Conservation (phyloP, 1,140 invertebrate genomes). For the Zaprionus camerounensis region DNA sequence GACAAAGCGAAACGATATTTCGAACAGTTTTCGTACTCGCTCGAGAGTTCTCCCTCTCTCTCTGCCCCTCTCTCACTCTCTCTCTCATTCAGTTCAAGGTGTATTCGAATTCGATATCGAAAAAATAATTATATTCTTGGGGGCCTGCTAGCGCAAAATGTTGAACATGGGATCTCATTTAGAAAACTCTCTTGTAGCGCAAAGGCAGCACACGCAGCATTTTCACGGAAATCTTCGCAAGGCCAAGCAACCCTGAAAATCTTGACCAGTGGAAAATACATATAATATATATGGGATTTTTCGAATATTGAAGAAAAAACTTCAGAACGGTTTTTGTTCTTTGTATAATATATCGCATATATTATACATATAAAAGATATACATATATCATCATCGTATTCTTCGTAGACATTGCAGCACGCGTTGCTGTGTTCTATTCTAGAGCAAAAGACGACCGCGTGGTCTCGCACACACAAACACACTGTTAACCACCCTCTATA, state of each 20-base stretch:
- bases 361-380: constrained; percentile 12
- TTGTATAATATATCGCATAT: constrained; percentile 52
- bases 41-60: not conserved
- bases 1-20: constrained; percentile 1
- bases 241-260: constrained; percentile 62
- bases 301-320: constrained; percentile 15
- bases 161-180: constrained; percentile 61
- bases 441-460: constrained; percentile 63
- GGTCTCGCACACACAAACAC: constrained; percentile 54
- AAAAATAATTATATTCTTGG: constrained; percentile 32
- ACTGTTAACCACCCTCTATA: constrained; percentile 21
- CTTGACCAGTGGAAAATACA: not conserved
- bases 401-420: constrained; percentile 40
- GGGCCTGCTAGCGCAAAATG: constrained; percentile 34
- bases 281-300: constrained; percentile 4
- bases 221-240: constrained; percentile 82
- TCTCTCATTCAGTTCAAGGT: constrained; percentile 25
- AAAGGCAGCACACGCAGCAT: constrained; percentile 72
- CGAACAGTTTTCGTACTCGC: constrained; percentile 23
- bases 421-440: constrained; percentile 56
- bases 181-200: constrained; percentile 82
- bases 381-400: constrained; percentile 12
- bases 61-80: not conserved
- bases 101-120: constrained; percentile 64
- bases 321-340: constrained; percentile 14